Base-by-base conservation (phyloP, 2,888 invertebrate genomes). In the Dascillus cervinus region DNA sequence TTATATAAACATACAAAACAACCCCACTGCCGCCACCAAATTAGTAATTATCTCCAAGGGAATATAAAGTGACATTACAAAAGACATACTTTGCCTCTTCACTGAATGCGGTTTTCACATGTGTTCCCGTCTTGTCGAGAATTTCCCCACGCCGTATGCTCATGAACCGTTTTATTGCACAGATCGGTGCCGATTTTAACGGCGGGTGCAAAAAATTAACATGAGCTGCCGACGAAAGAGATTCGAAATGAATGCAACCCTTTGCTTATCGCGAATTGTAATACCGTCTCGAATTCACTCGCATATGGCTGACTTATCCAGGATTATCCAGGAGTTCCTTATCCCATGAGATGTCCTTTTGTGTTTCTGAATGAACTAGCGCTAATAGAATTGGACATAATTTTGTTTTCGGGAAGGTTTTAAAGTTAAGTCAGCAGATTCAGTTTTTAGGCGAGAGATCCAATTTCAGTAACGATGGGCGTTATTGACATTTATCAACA, bases 271-370 rank as follows among this genome's bases (percentile, higher is more conserved):
- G 46, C 50, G 45, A 39, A 46, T 43, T 35, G 47, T 50, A 50
- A 49, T 52, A 42, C 43, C 44, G 46, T 47, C 45, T 46, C 39
- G 39, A 53, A 52, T 53, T 51, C 50, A 52, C 52, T 54, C 53
- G 47, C 49, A 53, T 52, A 52, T 52, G 52, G 52, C 50, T 41
- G 45, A 50, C 48, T 53, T 50, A 53, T 50, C 44, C 44, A 34
- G 49, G 51, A 53, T 54, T 52, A 54, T n/a, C 50, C 46, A 49
- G 31, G 34, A 48, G 44, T 49, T 51, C 44, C 53, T 54, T 54
- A 50, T 49, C 49, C 47, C 47, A 25, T 28, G 47, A 48, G 51
- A 48, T 43, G 44, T 41, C 47, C 46, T 49, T 50, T 49, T 41
- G 32, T 36, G 32, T 28, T 36, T 34, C 29, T 26, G 35, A 34